A percentile compares a stretch with the other conserved stretches of the same genome.
Evolutionary conservation across 2,113 vertebrate species (phyloP).

Genomic region (Willisornis vidua): DNA sequence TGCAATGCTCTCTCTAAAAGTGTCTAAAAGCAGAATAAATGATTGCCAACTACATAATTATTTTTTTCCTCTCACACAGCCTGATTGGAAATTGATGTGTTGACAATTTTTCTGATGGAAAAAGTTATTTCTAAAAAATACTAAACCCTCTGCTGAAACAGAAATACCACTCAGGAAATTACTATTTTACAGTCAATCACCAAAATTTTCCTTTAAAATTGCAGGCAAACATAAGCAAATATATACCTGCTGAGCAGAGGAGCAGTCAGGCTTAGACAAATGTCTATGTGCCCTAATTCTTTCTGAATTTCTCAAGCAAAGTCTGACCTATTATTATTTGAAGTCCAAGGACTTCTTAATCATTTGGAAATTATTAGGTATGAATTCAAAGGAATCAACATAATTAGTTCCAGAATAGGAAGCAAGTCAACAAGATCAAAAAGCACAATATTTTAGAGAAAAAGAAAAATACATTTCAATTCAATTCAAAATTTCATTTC

Average conservation of each 20-base stretch:
- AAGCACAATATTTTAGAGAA: not conserved
- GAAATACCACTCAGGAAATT: not conserved
- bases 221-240: not conserved
- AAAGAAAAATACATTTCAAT: not conserved
- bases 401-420: not conserved
- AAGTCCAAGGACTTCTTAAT: not conserved
- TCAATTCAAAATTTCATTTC: not conserved
- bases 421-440: not conserved
- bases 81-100: not conserved
- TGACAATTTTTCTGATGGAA: not conserved
- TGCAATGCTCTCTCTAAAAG: not conserved
- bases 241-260: not conserved
- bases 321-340: not conserved
- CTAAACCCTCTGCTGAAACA: not conserved
- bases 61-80: not conserved
- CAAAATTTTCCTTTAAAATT: not conserved
- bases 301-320: not conserved
- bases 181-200: not conserved
- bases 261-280: not conserved
- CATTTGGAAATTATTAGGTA: not conserved
- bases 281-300: accelerated
- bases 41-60: not conserved
- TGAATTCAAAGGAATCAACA: not conserved
- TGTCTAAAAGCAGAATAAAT: not conserved
- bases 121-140: not conserved